Base-by-base conservation (phyloP, 2,113 vertebrate species). In the Siniperca knerii region DNA sequence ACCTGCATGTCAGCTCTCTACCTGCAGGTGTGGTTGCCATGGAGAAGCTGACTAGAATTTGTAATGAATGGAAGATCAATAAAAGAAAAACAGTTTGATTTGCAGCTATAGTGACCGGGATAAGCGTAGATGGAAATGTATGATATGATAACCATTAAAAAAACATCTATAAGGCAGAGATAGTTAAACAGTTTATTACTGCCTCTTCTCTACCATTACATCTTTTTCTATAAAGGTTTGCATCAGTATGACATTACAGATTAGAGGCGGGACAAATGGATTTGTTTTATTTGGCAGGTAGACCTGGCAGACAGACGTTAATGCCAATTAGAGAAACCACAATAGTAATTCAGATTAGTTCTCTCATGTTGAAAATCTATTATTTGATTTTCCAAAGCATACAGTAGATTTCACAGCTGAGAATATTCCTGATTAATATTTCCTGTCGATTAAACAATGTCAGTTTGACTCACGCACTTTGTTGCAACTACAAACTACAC, bases 231-330 rank as follows among this genome's bases (percentile, higher is more conserved):
- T 64, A 20, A 9, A 25, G 20, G 15, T 70, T 55, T 78, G 16
- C 21, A 44, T 61, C 37, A 37, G 33, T 4, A 0, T 85, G 82
- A 78, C 77, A 37, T 82, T 65, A 86, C 15, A 67, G 52, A 57
- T 46, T 2, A 54, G 6, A 61, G 79, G 55, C 33, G 15, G 46
- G 42, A 21, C 21, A 2, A 11, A 3, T 20, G 20, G 23, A 54
- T 58, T 48, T 69, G 50, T 61, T 58, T 54, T 4, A 65, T 72
- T 52, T 68, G 60, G 52, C 61, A 77, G 52, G 58, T n/a, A 6
- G 44, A 67, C 21, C 54, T 48, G 48, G 4, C 50, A 70, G 55
- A 29, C 8, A 21, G 20, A 13, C 25, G 10, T 68, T 35, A 10
- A 54, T 50, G 29, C 4, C 44, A 64, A n/a, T 83, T n/a, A 37